Conservation (phyloP, 2,888 invertebrate species). For the Cheilosia impressa region DNA sequence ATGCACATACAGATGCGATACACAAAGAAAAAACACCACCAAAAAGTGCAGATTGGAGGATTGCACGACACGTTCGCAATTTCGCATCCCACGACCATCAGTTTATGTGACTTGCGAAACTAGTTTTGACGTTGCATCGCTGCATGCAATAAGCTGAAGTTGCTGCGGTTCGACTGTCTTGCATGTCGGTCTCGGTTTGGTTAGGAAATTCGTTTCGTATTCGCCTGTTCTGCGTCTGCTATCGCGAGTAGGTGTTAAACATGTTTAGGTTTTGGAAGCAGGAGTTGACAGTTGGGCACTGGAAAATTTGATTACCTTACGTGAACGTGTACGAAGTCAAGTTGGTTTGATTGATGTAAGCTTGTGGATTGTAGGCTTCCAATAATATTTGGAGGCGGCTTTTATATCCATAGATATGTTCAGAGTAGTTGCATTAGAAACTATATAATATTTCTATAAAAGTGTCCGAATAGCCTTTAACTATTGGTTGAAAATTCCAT, state of each 20-base stretch:
- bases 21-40: constrained; percentile 27
- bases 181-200: constrained; percentile 17
- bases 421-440: neutral
- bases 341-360: constrained; percentile 31
- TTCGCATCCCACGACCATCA: constrained; percentile 62
- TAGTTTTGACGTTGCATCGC: constrained; percentile 46
- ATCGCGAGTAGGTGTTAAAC: constrained; percentile 50
- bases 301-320: constrained; percentile 31
- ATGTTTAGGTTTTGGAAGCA: constrained; percentile 29
- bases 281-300: neutral
- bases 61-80: constrained; percentile 49
- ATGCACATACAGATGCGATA: neutral
- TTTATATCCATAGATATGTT: neutral
- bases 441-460: no score
- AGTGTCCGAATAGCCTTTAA: no score
- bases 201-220: constrained; percentile 21
- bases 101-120: constrained; percentile 60
- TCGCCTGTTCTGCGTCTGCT: neutral
- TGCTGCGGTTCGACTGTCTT: constrained; percentile 26
- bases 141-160: constrained; percentile 34
- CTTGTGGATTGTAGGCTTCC: neutral
- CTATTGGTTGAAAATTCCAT: no score
- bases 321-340: constrained; percentile 39
- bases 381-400: constrained; percentile 5
- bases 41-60: constrained; percentile 44